These are phyloP conservation scores for Corticium candelabrum DNA, from an alignment of 37 sponge, comb jelly and placozoan genomes.

Conservation along the genomic window DNA sequence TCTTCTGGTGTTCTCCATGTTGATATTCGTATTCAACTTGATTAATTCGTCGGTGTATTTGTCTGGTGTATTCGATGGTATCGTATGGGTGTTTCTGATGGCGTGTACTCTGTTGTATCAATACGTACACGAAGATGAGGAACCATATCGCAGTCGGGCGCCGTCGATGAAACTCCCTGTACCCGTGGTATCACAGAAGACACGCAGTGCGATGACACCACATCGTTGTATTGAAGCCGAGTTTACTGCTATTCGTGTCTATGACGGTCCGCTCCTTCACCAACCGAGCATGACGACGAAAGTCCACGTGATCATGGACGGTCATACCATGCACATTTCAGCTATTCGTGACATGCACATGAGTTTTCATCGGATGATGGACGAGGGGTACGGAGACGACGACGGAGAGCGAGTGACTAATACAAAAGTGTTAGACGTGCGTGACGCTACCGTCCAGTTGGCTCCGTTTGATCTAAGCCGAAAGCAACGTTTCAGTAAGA, in stretches of 20 bases:
- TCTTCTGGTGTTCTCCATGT: not conserved
- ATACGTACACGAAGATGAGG: not conserved
- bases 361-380: not conserved
- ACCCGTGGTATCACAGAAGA: not conserved
- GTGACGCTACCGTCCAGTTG: not conserved
- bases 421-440: not conserved
- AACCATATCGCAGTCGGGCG: not conserved
- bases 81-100: not conserved
- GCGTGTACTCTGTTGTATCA: not conserved
- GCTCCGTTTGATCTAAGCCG: constrained; percentile 5
- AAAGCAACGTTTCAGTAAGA: constrained; percentile 75
- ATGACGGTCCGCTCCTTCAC: not conserved
- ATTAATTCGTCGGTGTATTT: not conserved
- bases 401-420: not conserved
- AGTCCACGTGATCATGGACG: not conserved
- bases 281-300: not conserved
- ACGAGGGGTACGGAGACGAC: not conserved
- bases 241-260: not conserved
- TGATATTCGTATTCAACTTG: not conserved
- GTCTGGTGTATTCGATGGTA: not conserved
- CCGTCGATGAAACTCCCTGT: not conserved
- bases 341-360: not conserved
- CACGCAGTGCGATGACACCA: not conserved
- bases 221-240: not conserved
- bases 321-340: not conserved